Conservation (phyloP, 2,113 vertebrate species). For the Phyllopteryx taeniolatus region DNA sequence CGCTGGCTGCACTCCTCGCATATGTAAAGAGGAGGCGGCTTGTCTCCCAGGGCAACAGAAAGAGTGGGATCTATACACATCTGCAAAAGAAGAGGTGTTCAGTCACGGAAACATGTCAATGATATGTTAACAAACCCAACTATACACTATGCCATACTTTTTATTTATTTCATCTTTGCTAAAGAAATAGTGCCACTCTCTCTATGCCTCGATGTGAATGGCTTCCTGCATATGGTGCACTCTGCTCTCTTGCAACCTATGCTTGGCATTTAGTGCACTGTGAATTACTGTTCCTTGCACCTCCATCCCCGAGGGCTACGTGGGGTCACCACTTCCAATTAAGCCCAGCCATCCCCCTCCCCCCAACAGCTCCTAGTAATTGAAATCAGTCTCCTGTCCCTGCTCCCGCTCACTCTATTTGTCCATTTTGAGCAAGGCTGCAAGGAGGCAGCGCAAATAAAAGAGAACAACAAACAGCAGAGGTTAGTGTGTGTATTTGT, state of each 20-base stretch:
- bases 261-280: constrained; percentile 52
- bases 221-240: constrained; percentile 58
- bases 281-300: constrained; percentile 66
- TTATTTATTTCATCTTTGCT: background rate
- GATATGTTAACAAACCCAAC: background rate
- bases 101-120: background rate
- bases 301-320: constrained; percentile 56
- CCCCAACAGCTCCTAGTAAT: constrained; percentile 63
- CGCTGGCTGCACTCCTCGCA: constrained; percentile 98
- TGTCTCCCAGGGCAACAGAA: constrained; percentile 95
- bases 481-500: background rate
- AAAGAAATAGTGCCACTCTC: constrained; percentile 19
- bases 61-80: constrained; percentile 98
- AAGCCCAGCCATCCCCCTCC: constrained; percentile 39
- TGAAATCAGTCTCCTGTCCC: constrained; percentile 63
- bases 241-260: constrained; percentile 41
- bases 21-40: constrained; percentile 95
- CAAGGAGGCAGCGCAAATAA: constrained; percentile 51
- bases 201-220: constrained; percentile 34
- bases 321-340: constrained; percentile 73
- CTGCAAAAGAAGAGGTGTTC: constrained; percentile 71
- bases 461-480: constrained; percentile 36
- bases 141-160: background rate
- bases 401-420: constrained; percentile 46
- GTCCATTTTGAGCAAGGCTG: constrained; percentile 56